Evolutionary conservation across 2,113 vertebrate species (phyloP).

Genomic region (Hippocampus mohnikei): DNA sequence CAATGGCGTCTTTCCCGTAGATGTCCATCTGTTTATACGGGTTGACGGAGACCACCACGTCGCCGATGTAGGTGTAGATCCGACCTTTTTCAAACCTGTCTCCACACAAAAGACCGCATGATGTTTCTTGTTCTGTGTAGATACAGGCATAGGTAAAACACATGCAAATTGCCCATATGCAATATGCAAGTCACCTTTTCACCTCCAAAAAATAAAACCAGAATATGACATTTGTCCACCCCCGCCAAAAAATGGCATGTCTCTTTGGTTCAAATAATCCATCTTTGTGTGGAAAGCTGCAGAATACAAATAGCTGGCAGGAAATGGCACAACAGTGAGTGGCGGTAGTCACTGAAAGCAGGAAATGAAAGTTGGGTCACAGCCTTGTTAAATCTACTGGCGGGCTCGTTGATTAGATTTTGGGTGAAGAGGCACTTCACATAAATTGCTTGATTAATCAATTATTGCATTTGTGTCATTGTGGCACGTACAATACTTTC

Average conservation of each 20-base stretch:
- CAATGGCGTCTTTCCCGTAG: constrained; percentile 76
- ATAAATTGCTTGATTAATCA: background rate
- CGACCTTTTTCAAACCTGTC: constrained; percentile 83
- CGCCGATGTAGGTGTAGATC: constrained; percentile 93
- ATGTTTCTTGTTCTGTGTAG: too few species aligned
- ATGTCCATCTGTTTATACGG: constrained; percentile 82
- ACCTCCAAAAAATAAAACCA: too few species aligned
- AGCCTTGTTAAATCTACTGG: constrained; percentile 19
- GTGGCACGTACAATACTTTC: background rate
- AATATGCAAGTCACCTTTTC: too few species aligned
- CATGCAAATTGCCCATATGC: too few species aligned
- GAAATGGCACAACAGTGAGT: constrained; percentile 66
- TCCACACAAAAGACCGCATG: constrained; percentile 3
- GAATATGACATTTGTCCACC: too few species aligned
- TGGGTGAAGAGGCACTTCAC: background rate
- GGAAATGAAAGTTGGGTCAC: constrained; percentile 63
- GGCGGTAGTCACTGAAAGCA: constrained; percentile 45
- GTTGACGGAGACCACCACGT: constrained; percentile 91
- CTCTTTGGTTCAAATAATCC: too few species aligned
- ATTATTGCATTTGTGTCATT: background rate
- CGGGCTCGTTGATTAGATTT: constrained; percentile 1
- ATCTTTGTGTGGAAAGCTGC: background rate
- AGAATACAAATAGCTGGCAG: constrained; percentile 29
- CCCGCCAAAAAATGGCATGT: too few species aligned
- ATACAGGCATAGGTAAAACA: too few species aligned